Base-by-base conservation (phyloP, 30 jellyfish, hydroid and myxozoan genomes). In the Morbakka virulenta region DNA sequence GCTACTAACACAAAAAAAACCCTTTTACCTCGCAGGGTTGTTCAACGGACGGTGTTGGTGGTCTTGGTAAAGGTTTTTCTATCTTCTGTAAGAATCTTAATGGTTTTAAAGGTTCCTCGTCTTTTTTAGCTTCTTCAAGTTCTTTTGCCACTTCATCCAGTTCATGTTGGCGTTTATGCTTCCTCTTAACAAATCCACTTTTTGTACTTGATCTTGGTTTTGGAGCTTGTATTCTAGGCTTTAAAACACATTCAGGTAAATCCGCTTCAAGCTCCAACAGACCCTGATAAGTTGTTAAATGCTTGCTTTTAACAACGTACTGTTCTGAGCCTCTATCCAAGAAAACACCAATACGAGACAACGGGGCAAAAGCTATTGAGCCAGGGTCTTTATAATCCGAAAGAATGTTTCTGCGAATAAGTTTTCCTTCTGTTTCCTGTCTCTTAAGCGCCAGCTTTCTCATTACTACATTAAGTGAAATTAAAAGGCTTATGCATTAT, bases 61-160 rank as follows among this genome's bases (percentile, higher is more conserved):
- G 98, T 62, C 98, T 85, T 29, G 98, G 95, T 17, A 92, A 62
- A 1, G 98, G 98, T 65, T 92, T 92, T 62, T 92, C 98, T 47
- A 92, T 84, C 53, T 92, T 92, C 23, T 79, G 93, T 80, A 92
- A 51, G 57, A 67, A 85, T 34, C 94, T 66, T 28, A 84, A 80
- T 67, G 98, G 96, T 52, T 92, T 82, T 62, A 77, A 78, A 17
- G 92, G 90, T 28, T 70, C 88, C 50, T 84, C 77, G 13, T 87
- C 90, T 30, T 70, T 71, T 81, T 80, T 86, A 21, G 80, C 92
- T 23, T 84, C 89, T 35, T 92, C 96, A 52, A 84, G 78, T 41
- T 92, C 87, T 64, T 70, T 87, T 0, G 98, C 73, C 3, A 92
- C 94, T 62, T 84, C 95, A 26, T 84, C 93, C 48, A 92, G 65